These are phyloP conservation scores for Neoscelio sp. DNA, from an alignment of 2,888 invertebrate species.

Conservation along the genomic window DNA sequence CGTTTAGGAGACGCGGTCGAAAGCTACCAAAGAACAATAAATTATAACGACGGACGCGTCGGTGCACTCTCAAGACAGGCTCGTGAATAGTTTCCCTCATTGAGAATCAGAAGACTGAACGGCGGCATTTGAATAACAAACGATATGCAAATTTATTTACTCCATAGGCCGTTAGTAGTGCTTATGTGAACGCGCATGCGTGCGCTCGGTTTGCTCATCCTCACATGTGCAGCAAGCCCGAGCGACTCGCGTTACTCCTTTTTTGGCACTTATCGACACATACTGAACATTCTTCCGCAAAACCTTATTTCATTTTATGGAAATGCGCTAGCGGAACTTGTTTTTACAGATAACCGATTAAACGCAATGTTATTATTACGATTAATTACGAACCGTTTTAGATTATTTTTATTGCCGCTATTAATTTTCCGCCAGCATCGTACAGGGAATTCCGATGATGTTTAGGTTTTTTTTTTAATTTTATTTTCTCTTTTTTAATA, in stretches of 20 bases:
- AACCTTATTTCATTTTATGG: slow-evolving; percentile 55
- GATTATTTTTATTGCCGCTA: slow-evolving; percentile 26
- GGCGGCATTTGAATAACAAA: slow-evolving; percentile 82
- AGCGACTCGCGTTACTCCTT: slow-evolving; percentile 51
- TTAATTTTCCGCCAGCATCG: slow-evolving; percentile 52
- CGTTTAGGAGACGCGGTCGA: slow-evolving; percentile 65
- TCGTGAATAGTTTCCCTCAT: slow-evolving; percentile 75
- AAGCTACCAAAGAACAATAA: slow-evolving; percentile 73
- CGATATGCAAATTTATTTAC: slow-evolving; percentile 80
- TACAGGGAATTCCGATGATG: too few species aligned
- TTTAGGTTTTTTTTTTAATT: too few species aligned
- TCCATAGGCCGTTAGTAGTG: slow-evolving; percentile 64
- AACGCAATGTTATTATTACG: slow-evolving; percentile 27
- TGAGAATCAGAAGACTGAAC: slow-evolving; percentile 78
- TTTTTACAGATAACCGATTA: slow-evolving; percentile 45
- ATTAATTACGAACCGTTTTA: slow-evolving; percentile 32
- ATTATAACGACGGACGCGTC: slow-evolving; percentile 76
- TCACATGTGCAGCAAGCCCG: slow-evolving; percentile 35
- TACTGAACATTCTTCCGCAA: slow-evolving; percentile 51
- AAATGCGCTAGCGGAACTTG: slow-evolving; percentile 52
- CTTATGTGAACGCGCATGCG: slow-evolving; percentile 59
- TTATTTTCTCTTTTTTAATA: not conserved
- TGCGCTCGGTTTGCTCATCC: slow-evolving; percentile 43
- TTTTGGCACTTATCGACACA: slow-evolving; percentile 64
- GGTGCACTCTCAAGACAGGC: slow-evolving; percentile 72